phyloP scores from a whole-genome alignment of 2,888 invertebrate genomes.

The Erannis defoliaria region DNA sequence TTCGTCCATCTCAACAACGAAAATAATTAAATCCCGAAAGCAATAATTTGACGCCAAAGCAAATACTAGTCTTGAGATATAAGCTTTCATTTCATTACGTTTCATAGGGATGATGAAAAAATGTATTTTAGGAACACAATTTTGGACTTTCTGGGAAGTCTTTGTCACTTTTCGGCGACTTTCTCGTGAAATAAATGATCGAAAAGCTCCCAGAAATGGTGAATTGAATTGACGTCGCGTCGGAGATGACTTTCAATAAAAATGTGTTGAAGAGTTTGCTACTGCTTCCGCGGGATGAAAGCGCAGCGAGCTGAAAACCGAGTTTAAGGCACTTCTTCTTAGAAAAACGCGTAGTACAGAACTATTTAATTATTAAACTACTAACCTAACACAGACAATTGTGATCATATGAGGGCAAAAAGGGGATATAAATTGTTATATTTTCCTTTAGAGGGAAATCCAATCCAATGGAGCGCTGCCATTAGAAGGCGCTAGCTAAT shows the following conservation, averaged over 20 bases:
- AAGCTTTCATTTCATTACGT: constrained; percentile 4
- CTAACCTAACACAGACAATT: too few species aligned
- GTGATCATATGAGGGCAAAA: too few species aligned
- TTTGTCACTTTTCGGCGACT: constrained; percentile 34
- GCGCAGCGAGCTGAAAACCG: not conserved
- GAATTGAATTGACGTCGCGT: constrained; percentile 31
- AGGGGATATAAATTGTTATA: too few species aligned
- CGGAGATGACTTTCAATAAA: constrained; percentile 34
- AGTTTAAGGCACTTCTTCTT: not conserved
- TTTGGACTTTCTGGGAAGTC: constrained; percentile 34
- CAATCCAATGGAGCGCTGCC: too few species aligned
- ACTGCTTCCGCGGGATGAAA: constrained; percentile 4
- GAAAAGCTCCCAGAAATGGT: constrained; percentile 28
- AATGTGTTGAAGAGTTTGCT: constrained; percentile 7
- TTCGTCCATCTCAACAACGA: not conserved
- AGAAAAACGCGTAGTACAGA: not conserved
- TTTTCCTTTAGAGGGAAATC: too few species aligned
- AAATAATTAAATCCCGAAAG: not conserved
- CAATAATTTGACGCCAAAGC: not conserved
- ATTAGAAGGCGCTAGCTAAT: too few species aligned
- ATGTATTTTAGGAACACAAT: constrained; percentile 25
- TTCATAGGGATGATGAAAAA: constrained; percentile 17
- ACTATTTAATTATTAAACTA: too few species aligned
- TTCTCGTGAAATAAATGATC: constrained; percentile 32
- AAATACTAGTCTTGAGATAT: not conserved